These are phyloP conservation scores for Phenganax marumi DNA, from an alignment of 92 coral and sea anemone genomes.

Conservation along the genomic window DNA sequence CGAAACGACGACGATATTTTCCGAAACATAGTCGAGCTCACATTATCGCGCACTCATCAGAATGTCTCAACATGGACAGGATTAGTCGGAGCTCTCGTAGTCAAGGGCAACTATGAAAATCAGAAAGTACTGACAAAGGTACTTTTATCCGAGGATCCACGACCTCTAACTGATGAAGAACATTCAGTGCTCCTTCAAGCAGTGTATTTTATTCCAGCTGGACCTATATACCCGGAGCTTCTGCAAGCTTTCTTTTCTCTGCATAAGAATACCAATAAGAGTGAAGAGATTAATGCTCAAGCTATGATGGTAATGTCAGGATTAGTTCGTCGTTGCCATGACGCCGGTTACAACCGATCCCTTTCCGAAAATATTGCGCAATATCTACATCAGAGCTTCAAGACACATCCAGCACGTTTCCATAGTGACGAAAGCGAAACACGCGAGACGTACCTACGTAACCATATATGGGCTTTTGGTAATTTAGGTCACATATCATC, in stretches of 20 bases:
- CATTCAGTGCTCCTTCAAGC: conserved; percentile 62
- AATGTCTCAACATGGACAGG: conserved; percentile 81
- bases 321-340: conserved; percentile 56
- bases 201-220: conserved; percentile 69
- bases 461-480: conserved; percentile 88
- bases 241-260: conserved; percentile 62
- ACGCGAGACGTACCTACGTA: conserved; percentile 68
- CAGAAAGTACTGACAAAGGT: conserved; percentile 67
- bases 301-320: conserved; percentile 79
- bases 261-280: conserved; percentile 39
- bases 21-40: conserved; percentile 47
- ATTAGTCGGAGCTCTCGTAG: conserved; percentile 64
- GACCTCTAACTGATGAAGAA: conserved; percentile 67
- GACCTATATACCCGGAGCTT: conserved; percentile 66
- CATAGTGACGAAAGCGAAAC: conserved; percentile 60
- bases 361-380: conserved; percentile 59
- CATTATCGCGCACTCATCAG: conserved; percentile 61
- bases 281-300: conserved; percentile 56
- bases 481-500: conserved; percentile 76
- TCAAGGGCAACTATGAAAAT: conserved; percentile 59
- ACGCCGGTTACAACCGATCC: conserved; percentile 70
- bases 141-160: conserved; percentile 54
- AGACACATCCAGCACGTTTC: conserved; percentile 62
- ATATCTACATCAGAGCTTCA: conserved; percentile 67
- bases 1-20: conserved; percentile 53